These are phyloP conservation scores for Hydrolagus affinis DNA, from an alignment of 2,113 vertebrate species.

Conservation along the genomic window DNA sequence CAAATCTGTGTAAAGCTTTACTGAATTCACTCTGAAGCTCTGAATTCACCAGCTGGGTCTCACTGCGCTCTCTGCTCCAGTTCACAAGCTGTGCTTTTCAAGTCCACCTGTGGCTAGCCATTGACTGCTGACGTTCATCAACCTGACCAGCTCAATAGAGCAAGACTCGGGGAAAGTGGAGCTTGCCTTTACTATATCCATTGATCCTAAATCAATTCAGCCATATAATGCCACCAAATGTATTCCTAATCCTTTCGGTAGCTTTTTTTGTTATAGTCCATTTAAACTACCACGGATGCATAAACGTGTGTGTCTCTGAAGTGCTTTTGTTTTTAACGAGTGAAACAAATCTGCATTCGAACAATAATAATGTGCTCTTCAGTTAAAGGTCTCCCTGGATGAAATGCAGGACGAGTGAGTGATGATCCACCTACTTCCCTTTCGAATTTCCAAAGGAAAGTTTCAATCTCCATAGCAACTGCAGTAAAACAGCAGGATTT, in stretches of 20 bases:
- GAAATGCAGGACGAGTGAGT: slow-evolving; percentile 53
- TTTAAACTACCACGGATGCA: slow-evolving; percentile 55
- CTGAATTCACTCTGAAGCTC: background rate
- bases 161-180: slow-evolving; percentile 33
- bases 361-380: slow-evolving; percentile 52
- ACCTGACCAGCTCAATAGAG: slow-evolving; percentile 24
- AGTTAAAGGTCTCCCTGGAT: slow-evolving; percentile 53
- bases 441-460: slow-evolving; percentile 51
- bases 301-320: slow-evolving; percentile 49
- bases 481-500: slow-evolving; percentile 42
- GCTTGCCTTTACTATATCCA: slow-evolving; percentile 14
- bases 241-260: slow-evolving; percentile 46
- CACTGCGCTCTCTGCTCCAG: background rate
- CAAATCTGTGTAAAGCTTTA: background rate
- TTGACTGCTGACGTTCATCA: slow-evolving; percentile 35
- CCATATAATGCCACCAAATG: slow-evolving; percentile 40
- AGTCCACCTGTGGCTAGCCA: slow-evolving; percentile 36
- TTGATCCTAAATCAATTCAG: slow-evolving; percentile 41
- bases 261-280: slow-evolving; percentile 51
- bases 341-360: slow-evolving; percentile 59
- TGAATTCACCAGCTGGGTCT: background rate
- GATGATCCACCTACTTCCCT: slow-evolving; percentile 50
- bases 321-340: slow-evolving; percentile 52
- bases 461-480: slow-evolving; percentile 62
- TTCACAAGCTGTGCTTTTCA: slow-evolving; percentile 52